Base-by-base conservation (phyloP, 2,888 invertebrate species). In the Oscheius sp. region DNA sequence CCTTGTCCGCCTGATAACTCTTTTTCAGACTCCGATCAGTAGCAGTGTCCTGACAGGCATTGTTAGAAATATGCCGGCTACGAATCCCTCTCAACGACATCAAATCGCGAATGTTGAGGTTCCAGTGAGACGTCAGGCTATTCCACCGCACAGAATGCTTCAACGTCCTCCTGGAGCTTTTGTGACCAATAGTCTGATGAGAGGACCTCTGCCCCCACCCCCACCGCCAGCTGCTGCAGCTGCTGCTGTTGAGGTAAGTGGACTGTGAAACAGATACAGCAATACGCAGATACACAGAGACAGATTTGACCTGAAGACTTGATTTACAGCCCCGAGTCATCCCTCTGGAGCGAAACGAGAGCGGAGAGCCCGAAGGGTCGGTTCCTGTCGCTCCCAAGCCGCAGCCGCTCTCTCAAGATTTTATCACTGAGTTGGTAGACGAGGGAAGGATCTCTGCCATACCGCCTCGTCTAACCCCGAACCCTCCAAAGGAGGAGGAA, bases 41-140 rank as follows among this genome's bases (percentile, higher is more conserved):
- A 63, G 50, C 63, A 63, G 63, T 63, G 48, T 63, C 29, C 21
- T 63, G 63, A 48, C 63, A 7, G 63, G 63, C n/a, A n/a, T 63
- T 48, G 63, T 63, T 9, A 47, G 63, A 7, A 63, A 47, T 11
- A 32, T 50, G 33, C 48, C 63, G 47, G 48, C 33, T n/a, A 21
- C 48, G 29, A 63, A 48, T 48, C 21, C 53, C 3, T 33, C 55
- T 37, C 68, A 68, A 29, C 53, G 68, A 3, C 53, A 68, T 55
- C 68, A 68, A 29, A 68, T 68, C 21, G 68, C 68, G 13, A 35
- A 51, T 9, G 55, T 68, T 10, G 68, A 68, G 13, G 32, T 68
- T 10, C 68, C 68, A 11, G 11, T 35, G 7, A 51, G 68, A 7
- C 33, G n/a, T n/a, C 21, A 35, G 13, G 37, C 33, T 9, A 53